These are phyloP conservation scores for Melinopterus prodromus DNA, from an alignment of 2,888 invertebrate species.

Conservation along the genomic window DNA sequence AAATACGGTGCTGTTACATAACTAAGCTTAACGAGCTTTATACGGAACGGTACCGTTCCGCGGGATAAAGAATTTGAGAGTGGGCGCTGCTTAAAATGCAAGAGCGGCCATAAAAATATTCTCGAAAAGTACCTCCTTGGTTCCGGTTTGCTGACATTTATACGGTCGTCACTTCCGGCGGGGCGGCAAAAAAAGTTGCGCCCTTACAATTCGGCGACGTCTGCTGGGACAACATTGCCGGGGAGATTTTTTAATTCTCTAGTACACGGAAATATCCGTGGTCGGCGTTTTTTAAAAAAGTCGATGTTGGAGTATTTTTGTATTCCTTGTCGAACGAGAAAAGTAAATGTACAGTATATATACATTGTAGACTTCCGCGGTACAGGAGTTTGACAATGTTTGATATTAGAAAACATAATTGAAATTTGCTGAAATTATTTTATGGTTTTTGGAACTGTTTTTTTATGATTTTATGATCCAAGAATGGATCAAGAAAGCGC, in stretches of 20 bases:
- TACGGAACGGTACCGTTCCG: not conserved
- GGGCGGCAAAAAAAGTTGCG: not conserved
- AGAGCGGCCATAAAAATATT: constrained; percentile 55
- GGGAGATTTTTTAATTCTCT: not conserved
- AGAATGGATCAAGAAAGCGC: too few species aligned
- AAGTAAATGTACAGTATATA: too few species aligned
- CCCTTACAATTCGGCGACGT: not conserved
- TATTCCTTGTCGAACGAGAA: too few species aligned
- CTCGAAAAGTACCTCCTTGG: constrained; percentile 56
- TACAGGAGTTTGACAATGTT: too few species aligned
- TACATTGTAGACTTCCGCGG: too few species aligned
- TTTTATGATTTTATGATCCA: too few species aligned
- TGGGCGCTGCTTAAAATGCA: constrained; percentile 16
- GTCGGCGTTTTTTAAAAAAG: too few species aligned
- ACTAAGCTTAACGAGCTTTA: not conserved
- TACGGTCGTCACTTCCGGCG: constrained; percentile 50
- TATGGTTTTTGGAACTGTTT: too few species aligned
- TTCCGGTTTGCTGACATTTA: constrained; percentile 59
- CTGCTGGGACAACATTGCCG: not conserved
- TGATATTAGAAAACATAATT: too few species aligned
- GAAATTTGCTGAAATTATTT: too few species aligned
- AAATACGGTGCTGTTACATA: constrained; percentile 4
- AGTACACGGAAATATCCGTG: not conserved
- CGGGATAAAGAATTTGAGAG: not conserved
- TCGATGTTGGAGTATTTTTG: too few species aligned